phyloP scores from a whole-genome alignment of 2,113 vertebrate genomes.

The Columba janthina region DNA sequence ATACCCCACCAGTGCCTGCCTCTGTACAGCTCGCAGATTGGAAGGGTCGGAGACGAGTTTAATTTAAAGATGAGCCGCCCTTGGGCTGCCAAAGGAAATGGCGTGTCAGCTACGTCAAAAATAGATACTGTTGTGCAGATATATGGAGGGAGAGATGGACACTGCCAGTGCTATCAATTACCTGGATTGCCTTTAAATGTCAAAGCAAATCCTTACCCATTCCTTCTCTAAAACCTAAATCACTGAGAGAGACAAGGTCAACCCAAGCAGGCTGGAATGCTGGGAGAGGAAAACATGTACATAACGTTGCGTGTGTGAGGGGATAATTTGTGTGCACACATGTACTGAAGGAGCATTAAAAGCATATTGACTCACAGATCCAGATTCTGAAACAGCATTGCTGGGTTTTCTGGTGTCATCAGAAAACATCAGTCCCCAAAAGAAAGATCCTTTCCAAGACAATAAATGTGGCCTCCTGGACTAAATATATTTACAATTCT shows the following conservation, averaged over 20 bases:
- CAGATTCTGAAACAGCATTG: fast-evolving
- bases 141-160: slow-evolving; percentile 79
- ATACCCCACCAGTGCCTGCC: slow-evolving; percentile 68
- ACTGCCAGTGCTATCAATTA: slow-evolving; percentile 78
- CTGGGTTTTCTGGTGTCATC: background rate
- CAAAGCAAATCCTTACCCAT: slow-evolving; percentile 82
- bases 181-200: slow-evolving; percentile 86
- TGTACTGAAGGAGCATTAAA: background rate
- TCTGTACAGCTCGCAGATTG: slow-evolving; percentile 47
- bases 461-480: background rate
- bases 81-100: slow-evolving; percentile 80
- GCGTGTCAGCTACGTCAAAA: slow-evolving; percentile 81
- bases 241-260: slow-evolving; percentile 77
- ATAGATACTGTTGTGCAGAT: slow-evolving; percentile 85
- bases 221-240: slow-evolving; percentile 82
- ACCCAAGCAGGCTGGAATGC: slow-evolving; percentile 72
- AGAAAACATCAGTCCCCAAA: background rate
- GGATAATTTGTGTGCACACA: background rate
- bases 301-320: background rate
- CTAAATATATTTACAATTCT: background rate
- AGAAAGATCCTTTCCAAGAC: background rate
- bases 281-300: slow-evolving; percentile 16
- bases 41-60: slow-evolving; percentile 76
- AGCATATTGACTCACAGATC: fast-evolving
- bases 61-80: slow-evolving; percentile 80